These are phyloP conservation scores for Carabus problematicus DNA, from an alignment of 2,888 invertebrate species.

Conservation along the genomic window DNA sequence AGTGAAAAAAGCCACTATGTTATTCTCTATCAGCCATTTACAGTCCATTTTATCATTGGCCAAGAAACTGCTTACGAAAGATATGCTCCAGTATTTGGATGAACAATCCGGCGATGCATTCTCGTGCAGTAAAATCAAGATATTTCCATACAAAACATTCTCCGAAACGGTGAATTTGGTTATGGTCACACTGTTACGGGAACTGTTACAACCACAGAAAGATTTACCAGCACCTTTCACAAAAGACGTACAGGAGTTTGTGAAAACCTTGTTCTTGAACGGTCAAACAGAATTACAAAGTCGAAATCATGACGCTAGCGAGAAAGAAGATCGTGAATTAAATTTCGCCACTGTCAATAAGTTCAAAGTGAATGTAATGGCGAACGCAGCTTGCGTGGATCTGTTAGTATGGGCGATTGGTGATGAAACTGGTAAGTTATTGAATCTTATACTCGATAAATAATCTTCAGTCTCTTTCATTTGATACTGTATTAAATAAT, in stretches of 20 bases:
- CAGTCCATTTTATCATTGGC: constrained; percentile 81
- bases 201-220: constrained; percentile 88
- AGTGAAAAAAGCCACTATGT: constrained; percentile 68
- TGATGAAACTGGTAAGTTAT: constrained; percentile 87
- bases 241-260: constrained; percentile 79
- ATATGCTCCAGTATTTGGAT: constrained; percentile 80
- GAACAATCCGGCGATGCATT: constrained; percentile 84
- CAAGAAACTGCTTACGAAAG: constrained; percentile 86
- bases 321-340: constrained; percentile 81
- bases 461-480: not conserved
- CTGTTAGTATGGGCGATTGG: constrained; percentile 97
- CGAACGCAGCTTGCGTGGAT: constrained; percentile 97
- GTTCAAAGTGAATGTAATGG: constrained; percentile 94
- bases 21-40: constrained; percentile 79
- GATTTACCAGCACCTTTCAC: constrained; percentile 90
- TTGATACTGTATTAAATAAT: too few relatives aligned
- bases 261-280: constrained; percentile 76
- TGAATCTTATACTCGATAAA: constrained; percentile 16
- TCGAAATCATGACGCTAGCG: constrained; percentile 83
- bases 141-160: constrained; percentile 92
- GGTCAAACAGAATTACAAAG: constrained; percentile 94
- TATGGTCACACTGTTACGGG: constrained; percentile 88
- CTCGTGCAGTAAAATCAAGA: constrained; percentile 71
- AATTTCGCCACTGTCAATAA: constrained; percentile 85
- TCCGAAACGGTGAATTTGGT: constrained; percentile 95